Evolutionary conservation across 2,797 vertebrate genomes (phyloP), one percentile per base, ranked within the genome.

Genomic region (Lutjanus campechanus): DNA sequence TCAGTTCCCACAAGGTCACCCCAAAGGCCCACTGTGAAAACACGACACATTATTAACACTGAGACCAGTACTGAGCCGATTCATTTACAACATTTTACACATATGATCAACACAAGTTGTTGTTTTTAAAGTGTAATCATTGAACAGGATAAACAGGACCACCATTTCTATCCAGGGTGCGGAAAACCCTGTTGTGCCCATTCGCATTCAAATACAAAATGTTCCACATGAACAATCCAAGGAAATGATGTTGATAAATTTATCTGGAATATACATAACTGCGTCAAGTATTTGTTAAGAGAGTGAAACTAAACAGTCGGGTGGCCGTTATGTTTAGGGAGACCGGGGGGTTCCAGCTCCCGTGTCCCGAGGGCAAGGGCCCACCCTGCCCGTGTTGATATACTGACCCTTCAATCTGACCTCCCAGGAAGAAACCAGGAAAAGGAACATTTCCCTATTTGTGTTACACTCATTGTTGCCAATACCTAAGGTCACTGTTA

Each of bases 1-100:
- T 99, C 86, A 99, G 95, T 85, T 99, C 98, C 98, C 98, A 99
- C 80, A 99, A 92, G 0, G 97, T 97, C 86, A 99, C 98, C 70
- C 98, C 98, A 0, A 99, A 99, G 73, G 98, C 98, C 98, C 98
- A 99, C 98, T 99, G 90, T 17, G 83, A 89, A 88, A 66, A 85
- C 73, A 88, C 13, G 44, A 50, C 50, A 61, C 16, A 15, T 1
- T n/a, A 84, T 68, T 5, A 73, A 51, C 17, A 19, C 20, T 4
- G 49, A 53, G 41, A 44, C 15, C 58, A 65, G 10, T 0, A 29
- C 29, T 11, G 8, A 46, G 41, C 62, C 4, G 13, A 9, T 62
- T 54, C 25, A n/a, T 51, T 69, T 25, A 51, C 68, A 74, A 53
- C 12, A 25, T 41, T 53, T 79, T 56, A 3, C 29, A 36, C 25